A percentile compares a stretch with the other conserved stretches of the same genome.
Conservation (phyloP, 2,797 vertebrate genomes). For the Pyrocephalus nanus region DNA sequence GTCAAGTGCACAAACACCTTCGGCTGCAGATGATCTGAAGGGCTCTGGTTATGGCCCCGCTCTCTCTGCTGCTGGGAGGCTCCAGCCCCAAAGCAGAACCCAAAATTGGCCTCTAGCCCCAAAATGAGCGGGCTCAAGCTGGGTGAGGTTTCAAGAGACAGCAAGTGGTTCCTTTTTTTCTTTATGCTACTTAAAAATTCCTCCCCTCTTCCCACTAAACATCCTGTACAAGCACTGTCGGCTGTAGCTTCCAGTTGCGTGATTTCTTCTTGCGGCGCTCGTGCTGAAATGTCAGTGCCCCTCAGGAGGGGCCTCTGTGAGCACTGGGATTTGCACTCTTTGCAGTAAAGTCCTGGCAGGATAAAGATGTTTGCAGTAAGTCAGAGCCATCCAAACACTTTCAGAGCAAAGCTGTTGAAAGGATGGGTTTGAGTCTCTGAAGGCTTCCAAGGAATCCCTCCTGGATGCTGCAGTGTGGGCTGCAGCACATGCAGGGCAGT, state of each 20-base stretch:
- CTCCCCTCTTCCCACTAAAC: background rate
- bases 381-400: background rate
- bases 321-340: background rate
- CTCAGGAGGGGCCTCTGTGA: background rate
- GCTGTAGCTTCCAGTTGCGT: background rate
- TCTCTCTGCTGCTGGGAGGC: background rate
- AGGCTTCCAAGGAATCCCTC: background rate
- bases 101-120: background rate
- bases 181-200: background rate
- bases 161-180: background rate
- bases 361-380: background rate
- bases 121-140: background rate
- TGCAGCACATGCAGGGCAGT: accelerated
- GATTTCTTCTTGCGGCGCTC: background rate
- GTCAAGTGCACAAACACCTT: background rate
- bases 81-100: background rate
- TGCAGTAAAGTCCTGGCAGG: background rate
- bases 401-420: background rate
- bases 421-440: background rate
- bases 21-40: background rate
- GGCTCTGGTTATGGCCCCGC: background rate
- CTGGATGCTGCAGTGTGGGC: too few species aligned
- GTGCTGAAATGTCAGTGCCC: background rate
- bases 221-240: background rate
- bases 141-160: background rate